phyloP scores from a whole-genome alignment of 1,140 invertebrate genomes.

The Hyposmocoma kahamanoa region DNA sequence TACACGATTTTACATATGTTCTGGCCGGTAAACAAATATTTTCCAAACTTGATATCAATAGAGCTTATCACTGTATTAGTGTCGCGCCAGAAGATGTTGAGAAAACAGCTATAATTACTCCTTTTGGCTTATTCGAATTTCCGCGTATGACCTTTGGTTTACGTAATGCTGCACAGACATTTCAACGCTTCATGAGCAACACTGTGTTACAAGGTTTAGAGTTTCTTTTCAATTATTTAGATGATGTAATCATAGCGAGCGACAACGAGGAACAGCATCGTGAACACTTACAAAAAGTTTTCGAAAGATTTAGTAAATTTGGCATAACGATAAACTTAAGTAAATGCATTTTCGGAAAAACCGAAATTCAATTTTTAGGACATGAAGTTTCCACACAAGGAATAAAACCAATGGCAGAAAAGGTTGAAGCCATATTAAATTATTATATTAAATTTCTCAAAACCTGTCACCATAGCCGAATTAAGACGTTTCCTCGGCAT shows the following conservation, averaged over 20 bases:
- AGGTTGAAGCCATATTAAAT: constrained; percentile 30
- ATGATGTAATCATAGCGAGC: constrained; percentile 29
- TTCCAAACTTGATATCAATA: constrained; percentile 48
- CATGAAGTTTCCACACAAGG: constrained; percentile 25
- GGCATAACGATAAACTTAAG: constrained; percentile 11
- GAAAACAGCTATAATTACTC: constrained; percentile 57
- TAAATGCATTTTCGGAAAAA: constrained; percentile 21
- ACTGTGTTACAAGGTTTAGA: constrained; percentile 36
- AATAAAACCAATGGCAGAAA: constrained; percentile 27
- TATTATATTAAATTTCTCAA: constrained; percentile 15
- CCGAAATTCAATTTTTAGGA: constrained; percentile 22
- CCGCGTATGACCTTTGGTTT: constrained; percentile 62
- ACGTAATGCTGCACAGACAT: constrained; percentile 62
- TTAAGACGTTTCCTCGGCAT: constrained; percentile 41
- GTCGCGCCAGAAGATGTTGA: constrained; percentile 30
- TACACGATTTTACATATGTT: not conserved
- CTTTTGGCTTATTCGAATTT: constrained; percentile 54
- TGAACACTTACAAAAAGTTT: constrained; percentile 13
- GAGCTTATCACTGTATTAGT: constrained; percentile 63
- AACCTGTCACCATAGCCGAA: constrained; percentile 22
- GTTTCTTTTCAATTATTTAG: constrained; percentile 15
- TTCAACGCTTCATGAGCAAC: constrained; percentile 69
- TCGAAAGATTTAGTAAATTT: constrained; percentile 8
- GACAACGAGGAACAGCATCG: constrained; percentile 16
- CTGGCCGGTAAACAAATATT: constrained; percentile 26